These are phyloP conservation scores for Daptonema setosum DNA, from an alignment of 2,888 invertebrate genomes.

Conservation along the genomic window DNA sequence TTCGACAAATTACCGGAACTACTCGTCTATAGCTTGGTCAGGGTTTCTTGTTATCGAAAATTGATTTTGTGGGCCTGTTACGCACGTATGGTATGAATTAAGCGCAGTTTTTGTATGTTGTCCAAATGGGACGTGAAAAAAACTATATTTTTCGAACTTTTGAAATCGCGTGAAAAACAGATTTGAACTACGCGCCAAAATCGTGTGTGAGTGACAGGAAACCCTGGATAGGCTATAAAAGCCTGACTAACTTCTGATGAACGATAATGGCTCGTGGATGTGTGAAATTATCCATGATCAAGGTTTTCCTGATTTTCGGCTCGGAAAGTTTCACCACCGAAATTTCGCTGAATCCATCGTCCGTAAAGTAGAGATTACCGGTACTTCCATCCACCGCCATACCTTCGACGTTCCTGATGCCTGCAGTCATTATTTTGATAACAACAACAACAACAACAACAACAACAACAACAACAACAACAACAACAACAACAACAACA, in stretches of 20 bases:
- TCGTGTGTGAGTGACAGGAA: too few species aligned
- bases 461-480: not conserved
- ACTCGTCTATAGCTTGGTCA: not conserved
- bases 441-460: not conserved
- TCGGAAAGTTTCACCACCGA: conserved; percentile 45
- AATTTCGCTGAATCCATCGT: conserved; percentile 45
- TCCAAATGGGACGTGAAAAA: too few species aligned
- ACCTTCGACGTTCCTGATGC: conserved; percentile 45
- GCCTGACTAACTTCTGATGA: too few species aligned
- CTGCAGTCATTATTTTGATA: conserved; percentile 8
- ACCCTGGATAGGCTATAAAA: too few species aligned
- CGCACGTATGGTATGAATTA: too few species aligned
- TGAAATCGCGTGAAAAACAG: not conserved
- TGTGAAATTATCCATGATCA: conserved; percentile 38
- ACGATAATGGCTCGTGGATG: conserved; percentile 48
- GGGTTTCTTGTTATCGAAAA: too few species aligned
- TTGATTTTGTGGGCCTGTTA: too few species aligned
- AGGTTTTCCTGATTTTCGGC: conserved; percentile 36
- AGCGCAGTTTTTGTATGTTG: too few species aligned
- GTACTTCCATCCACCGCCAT: conserved; percentile 65
- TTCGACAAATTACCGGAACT: too few species aligned
- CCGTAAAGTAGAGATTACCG: conserved; percentile 61
- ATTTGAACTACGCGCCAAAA: conserved; percentile 35
- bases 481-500: conserved; percentile 1
- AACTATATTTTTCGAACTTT: too few species aligned